Evolutionary conservation across 2,113 vertebrate species (phyloP), one percentile per base, ranked within the genome.

Genomic region (western clawed frog (Xenopus tropicalis)): DNA sequence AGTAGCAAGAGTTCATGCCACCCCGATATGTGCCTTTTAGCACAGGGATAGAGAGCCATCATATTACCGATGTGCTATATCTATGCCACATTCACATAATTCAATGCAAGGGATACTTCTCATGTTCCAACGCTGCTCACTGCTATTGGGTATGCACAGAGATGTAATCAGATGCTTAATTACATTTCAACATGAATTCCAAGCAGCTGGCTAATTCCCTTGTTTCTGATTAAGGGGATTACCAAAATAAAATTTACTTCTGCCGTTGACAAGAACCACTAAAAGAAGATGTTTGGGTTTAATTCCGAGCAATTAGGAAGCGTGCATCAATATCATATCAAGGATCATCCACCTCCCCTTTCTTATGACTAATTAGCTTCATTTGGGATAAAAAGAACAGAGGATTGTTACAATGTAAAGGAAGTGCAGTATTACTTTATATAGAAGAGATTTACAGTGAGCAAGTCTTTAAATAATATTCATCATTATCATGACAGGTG

Each of bases 151-250:
- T 92, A 92, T 94, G 93, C 87, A 71, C 82, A 88, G 88, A 94
- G 93, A 97, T 96, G 92, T 90, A 96, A 93, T 97, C 92, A 94
- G 89, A 94, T 94, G 87, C 92, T 94, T 97, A 98, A 97, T 98
- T 98, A 95, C 89, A 90, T 94, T 89, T 93, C 92, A 93, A 93
- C 93, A 93, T 81, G 88, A 91, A 88, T 92, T 93, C 80, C 87
- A 92, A 93, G 89, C 96, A 98, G 93, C 96, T 97, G 95, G 89
- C 88, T 93, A 94, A 96, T 95, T 94, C 93, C 94, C 95, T 89
- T 85, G 92, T 84, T 95, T 91, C 94, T 95, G 93, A 95, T 98
- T 97, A 95, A 95, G 93, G 87, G 93, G 91, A 94, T 94, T 96
- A 91, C 84, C 93, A 93, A 95, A 93, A 93, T 93, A 93, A 93